phyloP scores from a whole-genome alignment of 2,888 invertebrate genomes.

The Melanchra persicariae region DNA sequence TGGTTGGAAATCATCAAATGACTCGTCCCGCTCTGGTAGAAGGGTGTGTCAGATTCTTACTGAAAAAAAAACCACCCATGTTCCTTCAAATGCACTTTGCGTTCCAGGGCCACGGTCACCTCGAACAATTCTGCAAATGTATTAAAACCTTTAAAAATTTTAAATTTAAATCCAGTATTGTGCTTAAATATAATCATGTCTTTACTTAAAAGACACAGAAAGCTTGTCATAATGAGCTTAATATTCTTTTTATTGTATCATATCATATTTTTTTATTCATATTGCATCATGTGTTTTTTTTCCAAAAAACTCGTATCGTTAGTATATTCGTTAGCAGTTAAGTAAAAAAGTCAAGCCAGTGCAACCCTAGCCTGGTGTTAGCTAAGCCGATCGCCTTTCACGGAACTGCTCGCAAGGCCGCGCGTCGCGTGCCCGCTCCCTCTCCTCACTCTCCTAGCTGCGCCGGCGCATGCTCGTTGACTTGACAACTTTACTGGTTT shows the following conservation, averaged over 20 bases:
- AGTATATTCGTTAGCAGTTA: no score
- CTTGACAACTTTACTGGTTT: slow-evolving; percentile 41
- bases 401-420: slow-evolving; percentile 77
- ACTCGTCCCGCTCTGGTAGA: no score
- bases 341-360: slow-evolving; percentile 14
- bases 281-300: not conserved
- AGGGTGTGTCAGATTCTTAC: no score
- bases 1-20: no score
- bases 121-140: no score
- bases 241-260: not conserved
- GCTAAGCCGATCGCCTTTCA: slow-evolving; percentile 74
- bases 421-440: slow-evolving; percentile 60
- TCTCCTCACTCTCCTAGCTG: slow-evolving; percentile 33
- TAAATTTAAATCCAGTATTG: no score
- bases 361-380: slow-evolving; percentile 58
- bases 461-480: slow-evolving; percentile 38
- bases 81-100: no score
- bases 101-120: no score
- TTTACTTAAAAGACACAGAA: not conserved
- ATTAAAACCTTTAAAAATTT: no score
- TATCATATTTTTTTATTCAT: not conserved
- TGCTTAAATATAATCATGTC: not conserved
- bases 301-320: no score
- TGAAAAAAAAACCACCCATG: no score
- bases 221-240: not conserved